Evolutionary conservation across 2,113 vertebrate genomes (phyloP).

Genomic region (Trinectes maculatus): DNA sequence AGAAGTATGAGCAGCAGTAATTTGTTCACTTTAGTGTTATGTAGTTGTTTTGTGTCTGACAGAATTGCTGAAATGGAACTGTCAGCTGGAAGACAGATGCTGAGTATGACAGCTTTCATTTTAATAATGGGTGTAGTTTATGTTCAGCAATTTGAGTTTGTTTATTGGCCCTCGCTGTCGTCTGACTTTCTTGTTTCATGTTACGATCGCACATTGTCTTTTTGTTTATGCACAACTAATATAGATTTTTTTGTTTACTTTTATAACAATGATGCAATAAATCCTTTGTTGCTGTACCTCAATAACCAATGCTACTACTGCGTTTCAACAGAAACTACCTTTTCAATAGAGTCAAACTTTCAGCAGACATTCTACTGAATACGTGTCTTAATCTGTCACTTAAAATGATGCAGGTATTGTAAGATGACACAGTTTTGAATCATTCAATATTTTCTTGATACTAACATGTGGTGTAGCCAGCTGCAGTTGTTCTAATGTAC

Average conservation of each 20-base stretch:
- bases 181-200: neutral
- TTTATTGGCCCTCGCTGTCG: constrained; percentile 39
- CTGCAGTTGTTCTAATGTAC: neutral
- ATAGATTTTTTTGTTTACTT: neutral
- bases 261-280: neutral
- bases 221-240: neutral
- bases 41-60: constrained; percentile 54
- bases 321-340: too few relatives aligned
- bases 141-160: constrained; percentile 36
- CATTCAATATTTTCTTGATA: neutral
- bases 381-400: too few relatives aligned
- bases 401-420: neutral
- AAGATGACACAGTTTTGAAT: neutral
- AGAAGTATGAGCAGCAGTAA: constrained; percentile 45
- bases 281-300: too few relatives aligned
- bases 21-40: constrained; percentile 47
- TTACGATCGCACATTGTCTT: constrained; percentile 21
- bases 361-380: too few relatives aligned
- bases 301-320: too few relatives aligned
- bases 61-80: constrained; percentile 51
- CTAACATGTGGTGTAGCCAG: neutral
- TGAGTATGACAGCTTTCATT: constrained; percentile 58
- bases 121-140: constrained; percentile 40
- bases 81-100: constrained; percentile 50
- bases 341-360: too few relatives aligned